Evolutionary conservation across 2,797 vertebrate genomes (phyloP).

Genomic region (Steatocranus sp.): DNA sequence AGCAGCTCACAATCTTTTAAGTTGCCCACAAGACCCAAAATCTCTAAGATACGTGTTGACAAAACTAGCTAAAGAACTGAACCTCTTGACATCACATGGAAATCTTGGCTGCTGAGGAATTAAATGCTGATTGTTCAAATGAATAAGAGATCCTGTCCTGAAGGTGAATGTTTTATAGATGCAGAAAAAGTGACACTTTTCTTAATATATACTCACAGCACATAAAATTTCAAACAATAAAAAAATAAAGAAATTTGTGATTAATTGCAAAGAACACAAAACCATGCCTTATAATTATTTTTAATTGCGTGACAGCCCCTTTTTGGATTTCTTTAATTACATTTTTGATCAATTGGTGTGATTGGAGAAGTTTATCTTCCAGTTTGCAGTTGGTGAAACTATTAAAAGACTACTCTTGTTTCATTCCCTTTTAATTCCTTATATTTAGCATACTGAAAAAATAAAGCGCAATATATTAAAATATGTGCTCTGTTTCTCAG

Average conservation of each 20-base stretch:
- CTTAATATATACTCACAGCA: neutral
- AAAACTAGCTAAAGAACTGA: neutral
- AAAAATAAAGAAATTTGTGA: neutral
- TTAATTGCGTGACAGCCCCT: neutral
- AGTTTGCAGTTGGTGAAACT: neutral
- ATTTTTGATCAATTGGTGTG: neutral
- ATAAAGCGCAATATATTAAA: neutral
- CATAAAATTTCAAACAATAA: neutral
- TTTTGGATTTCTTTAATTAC: neutral
- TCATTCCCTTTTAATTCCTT: neutral
- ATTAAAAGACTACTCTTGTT: neutral
- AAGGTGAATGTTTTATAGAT: neutral
- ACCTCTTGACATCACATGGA: neutral
- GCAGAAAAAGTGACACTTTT: neutral
- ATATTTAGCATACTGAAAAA: neutral
- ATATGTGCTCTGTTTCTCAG: neutral
- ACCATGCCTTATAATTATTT: neutral
- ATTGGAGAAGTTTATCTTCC: neutral
- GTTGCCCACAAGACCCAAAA: neutral
- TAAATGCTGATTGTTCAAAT: neutral
- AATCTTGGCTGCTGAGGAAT: fast-evolving
- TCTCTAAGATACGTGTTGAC: neutral
- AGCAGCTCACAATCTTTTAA: neutral
- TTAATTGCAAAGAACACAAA: neutral
- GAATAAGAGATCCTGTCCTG: neutral